Conservation (phyloP, 2,888 invertebrate species). For the Drosophila quinaria region DNA sequence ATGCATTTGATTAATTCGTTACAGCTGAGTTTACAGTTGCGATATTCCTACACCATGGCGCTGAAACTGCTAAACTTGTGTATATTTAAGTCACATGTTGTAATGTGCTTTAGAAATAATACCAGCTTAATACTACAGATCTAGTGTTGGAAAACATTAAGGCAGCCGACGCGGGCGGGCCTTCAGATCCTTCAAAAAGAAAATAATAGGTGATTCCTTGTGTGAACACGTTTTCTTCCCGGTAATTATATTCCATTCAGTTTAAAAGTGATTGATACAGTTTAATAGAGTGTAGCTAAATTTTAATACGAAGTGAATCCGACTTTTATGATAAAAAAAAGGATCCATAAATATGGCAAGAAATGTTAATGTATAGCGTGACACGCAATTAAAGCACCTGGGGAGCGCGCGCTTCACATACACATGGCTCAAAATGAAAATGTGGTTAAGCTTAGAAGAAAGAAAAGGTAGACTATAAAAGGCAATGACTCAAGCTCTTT, state of each 20-base stretch:
- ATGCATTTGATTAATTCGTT: no score
- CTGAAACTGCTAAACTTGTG: no score
- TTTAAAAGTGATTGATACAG: background rate
- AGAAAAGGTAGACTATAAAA: background rate
- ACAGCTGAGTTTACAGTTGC: no score
- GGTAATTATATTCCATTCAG: background rate
- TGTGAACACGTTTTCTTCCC: background rate
- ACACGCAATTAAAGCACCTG: conserved; percentile 43
- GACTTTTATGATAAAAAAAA: background rate
- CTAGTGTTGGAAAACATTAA: conserved; percentile 33
- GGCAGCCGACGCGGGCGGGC: conserved; percentile 24
- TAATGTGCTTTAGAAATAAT: background rate
- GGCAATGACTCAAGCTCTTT: background rate
- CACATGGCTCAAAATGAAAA: conserved; percentile 28
- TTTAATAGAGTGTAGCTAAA: background rate
- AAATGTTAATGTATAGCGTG: conserved; percentile 26
- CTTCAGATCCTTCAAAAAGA: conserved; percentile 25
- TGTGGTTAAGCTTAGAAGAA: conserved; percentile 2
- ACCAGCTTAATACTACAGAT: background rate
- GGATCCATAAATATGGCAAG: background rate
- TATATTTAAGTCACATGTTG: background rate
- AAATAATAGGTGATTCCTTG: background rate
- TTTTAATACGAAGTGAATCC: no score
- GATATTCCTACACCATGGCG: no score
- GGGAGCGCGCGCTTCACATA: conserved; percentile 34